Base-by-base conservation (phyloP, 2,888 invertebrate species). In the Limnephilus rhombicus region DNA sequence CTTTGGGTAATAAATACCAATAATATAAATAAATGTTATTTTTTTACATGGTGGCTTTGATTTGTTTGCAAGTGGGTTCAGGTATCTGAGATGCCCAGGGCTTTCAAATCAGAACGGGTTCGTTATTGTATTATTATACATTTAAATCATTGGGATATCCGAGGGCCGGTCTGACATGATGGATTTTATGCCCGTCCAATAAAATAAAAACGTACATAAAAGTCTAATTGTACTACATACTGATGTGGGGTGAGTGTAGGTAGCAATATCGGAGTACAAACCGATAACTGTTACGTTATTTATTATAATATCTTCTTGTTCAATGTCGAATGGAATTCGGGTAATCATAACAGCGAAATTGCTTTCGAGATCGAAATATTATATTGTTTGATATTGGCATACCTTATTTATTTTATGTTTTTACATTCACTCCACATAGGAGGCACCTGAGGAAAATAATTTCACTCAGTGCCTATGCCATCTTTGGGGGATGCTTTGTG, bases 111-210 rank as follows among this genome's bases (percentile, higher is more conserved):
- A 80, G 88, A 91, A 88, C 91, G 91, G 91, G 91, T 91, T 91
- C 91, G 91, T 91, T 82, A 88, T 91, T 88, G 37, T 81, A 29
- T 91, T 82, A 91, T 91, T 88, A 83, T 49, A 41, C 45, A 91
- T 91, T 86, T 83, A 91, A 91, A 88, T 88, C 91, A 82, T 68
- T 29, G 81, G 11, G 45, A 88, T 88, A 68, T 37, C 88, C 34
- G 45, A 80, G 81, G 45, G 81, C 24, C 34, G n/a, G 29, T 9
- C 80, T n/a, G 80, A 31, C 91, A 80, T 82, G 88, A 88, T 88
- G 91, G 88, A 91, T 91, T 53, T 91, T 80, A 91, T 91, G 88
- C 37, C 88, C 34, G 82, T 37, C 82, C 91, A 88, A 91, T 91
- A 91, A 91, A 91, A 88, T 88, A 53, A 87, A 86, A 87, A 87